These are phyloP conservation scores for Conus canariensis DNA, from an alignment of 2,888 invertebrate species.

Conservation along the genomic window DNA sequence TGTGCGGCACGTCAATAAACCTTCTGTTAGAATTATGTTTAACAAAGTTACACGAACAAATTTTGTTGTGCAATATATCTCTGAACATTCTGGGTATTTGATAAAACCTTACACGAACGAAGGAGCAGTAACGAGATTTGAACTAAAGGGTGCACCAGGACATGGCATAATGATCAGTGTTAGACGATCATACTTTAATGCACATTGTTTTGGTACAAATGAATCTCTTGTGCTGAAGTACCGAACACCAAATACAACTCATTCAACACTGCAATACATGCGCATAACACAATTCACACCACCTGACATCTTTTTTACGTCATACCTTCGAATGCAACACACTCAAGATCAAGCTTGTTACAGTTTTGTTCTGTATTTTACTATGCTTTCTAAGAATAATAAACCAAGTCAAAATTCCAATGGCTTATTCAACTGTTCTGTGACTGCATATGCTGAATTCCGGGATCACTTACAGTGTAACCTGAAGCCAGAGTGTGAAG, in stretches of 20 bases:
- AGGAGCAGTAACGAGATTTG: not conserved
- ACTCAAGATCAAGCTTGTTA: not conserved
- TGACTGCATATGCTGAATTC: not conserved
- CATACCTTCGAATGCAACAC: not conserved
- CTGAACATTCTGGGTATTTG: not conserved
- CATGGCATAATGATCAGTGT: not conserved
- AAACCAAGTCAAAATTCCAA: not conserved
- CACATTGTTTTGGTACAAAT: not conserved
- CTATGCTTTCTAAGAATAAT: not conserved
- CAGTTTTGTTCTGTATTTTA: not conserved
- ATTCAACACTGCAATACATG: not conserved
- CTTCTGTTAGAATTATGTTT: not conserved
- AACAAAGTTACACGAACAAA: not conserved
- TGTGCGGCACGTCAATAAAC: not conserved
- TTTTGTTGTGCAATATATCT: not conserved
- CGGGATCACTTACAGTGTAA: not conserved
- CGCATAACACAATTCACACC: not conserved
- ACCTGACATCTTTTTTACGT: not conserved
- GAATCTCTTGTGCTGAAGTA: not conserved
- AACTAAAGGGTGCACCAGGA: not conserved
- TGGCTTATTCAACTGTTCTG: constrained; percentile 18
- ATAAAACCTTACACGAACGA: too few species aligned
- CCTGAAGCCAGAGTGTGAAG: not conserved
- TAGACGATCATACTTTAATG: not conserved
- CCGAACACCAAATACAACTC: not conserved